phyloP scores from a whole-genome alignment of 2,888 invertebrate genomes.

The Buathra laborator region DNA sequence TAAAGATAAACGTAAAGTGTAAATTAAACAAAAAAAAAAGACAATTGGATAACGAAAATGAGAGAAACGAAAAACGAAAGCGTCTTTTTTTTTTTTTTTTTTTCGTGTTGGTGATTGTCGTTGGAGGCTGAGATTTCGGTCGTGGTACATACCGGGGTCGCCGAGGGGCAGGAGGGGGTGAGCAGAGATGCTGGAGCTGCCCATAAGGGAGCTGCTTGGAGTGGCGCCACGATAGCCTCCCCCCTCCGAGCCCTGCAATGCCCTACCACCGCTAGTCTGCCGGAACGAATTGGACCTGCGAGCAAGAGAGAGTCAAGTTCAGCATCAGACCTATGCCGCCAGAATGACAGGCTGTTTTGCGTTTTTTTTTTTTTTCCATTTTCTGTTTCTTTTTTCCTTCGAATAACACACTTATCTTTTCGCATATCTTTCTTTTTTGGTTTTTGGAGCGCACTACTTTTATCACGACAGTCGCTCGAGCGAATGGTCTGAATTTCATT shows the following conservation, averaged over 20 bases:
- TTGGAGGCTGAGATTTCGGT: conserved; percentile 79
- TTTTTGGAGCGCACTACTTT: conserved; percentile 28
- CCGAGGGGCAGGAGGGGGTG: conserved; percentile 97
- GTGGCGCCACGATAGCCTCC: conserved; percentile 88
- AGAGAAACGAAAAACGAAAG: conserved; percentile 70
- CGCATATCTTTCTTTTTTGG: conserved; percentile 35
- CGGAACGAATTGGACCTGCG: conserved; percentile 98
- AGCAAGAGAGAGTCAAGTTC: conserved; percentile 86
- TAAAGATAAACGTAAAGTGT: conserved; percentile 72
- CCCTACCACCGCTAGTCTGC: conserved; percentile 88
- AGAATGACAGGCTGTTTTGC: conserved; percentile 80
- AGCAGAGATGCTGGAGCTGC: conserved; percentile 96
- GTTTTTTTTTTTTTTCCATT: conserved; percentile 71
- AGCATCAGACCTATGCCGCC: conserved; percentile 85
- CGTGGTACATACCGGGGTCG: conserved; percentile 86
- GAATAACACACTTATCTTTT: conserved; percentile 39
- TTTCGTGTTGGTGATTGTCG: conserved; percentile 55
- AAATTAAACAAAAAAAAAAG: conserved; percentile 75
- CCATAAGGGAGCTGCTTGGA: conserved; percentile 88
- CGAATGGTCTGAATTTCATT: conserved; percentile 56
- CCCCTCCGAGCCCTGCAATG: conserved; percentile 89
- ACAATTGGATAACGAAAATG: conserved; percentile 68
- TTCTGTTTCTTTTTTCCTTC: conserved; percentile 57
- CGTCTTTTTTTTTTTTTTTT: conserved; percentile 59
- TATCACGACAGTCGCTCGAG: conserved; percentile 49